Percentiles rank a stretch among this genome's conserved stretches.
These are phyloP conservation scores for Bombus breviceps DNA, from an alignment of 1,140 invertebrate genomes.

Conservation along the genomic window DNA sequence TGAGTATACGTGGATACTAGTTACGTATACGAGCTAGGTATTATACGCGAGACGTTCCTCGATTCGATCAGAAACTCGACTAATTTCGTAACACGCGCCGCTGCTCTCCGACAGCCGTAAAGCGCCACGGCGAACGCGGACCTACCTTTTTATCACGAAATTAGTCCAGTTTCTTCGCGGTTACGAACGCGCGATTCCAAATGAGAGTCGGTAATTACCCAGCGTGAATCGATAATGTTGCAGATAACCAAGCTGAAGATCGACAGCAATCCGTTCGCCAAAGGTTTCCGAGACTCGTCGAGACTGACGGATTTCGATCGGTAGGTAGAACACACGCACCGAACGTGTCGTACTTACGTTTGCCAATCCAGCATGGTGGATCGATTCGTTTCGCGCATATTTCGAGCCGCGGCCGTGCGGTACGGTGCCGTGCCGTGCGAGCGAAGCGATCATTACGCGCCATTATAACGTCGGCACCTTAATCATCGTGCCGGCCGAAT, in stretches of 20 bases:
- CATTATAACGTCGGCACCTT: conserved; percentile 68
- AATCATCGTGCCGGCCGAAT: conserved; percentile 60
- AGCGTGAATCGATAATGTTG: conserved; percentile 25
- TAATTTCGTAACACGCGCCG: neutral
- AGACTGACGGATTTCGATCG: conserved; percentile 88
- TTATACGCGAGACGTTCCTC: no score
- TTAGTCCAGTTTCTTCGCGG: conserved; percentile 9
- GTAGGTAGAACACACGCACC: conserved; percentile 39
- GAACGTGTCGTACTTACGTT: neutral
- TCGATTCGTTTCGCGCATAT: conserved; percentile 21
- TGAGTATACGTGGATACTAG: conserved; percentile 27
- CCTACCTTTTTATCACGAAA: conserved; percentile 8
- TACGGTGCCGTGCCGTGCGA: neutral
- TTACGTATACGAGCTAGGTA: no score
- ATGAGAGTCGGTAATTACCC: neutral
- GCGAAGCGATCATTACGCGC: conserved; percentile 55
- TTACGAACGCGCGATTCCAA: neutral
- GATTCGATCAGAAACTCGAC: neutral
- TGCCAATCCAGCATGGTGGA: neutral
- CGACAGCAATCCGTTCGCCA: conserved; percentile 93
- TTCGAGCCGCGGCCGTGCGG: neutral
- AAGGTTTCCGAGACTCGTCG: conserved; percentile 92
- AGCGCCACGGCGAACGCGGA: neutral
- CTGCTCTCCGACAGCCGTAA: neutral
- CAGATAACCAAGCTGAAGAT: conserved; percentile 92